A percentile compares a stretch with the other conserved stretches of the same genome.
Evolutionary conservation across 2,888 invertebrate genomes (phyloP).

Genomic region (Andrena dorsata): DNA sequence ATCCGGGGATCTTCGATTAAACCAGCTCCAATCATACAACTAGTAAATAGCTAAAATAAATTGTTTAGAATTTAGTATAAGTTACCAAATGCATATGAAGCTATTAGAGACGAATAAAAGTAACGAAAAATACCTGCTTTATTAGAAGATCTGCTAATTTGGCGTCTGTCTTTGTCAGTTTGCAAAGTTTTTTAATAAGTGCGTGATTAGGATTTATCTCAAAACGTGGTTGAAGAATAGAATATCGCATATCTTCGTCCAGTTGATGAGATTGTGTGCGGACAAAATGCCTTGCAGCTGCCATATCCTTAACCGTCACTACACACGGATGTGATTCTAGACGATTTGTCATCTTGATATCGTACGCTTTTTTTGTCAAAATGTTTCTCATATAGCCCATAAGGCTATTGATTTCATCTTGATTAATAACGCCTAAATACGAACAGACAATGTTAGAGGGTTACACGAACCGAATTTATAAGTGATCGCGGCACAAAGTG

Average conservation of each 20-base stretch:
- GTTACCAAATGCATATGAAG: not conserved
- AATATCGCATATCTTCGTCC: slow-evolving; percentile 94
- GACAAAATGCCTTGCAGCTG: slow-evolving; percentile 97
- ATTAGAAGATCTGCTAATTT: slow-evolving; percentile 93
- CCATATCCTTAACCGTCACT: slow-evolving; percentile 98
- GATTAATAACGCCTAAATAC: slow-evolving; percentile 88
- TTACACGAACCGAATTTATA: slow-evolving; percentile 24
- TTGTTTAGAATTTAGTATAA: slow-evolving; percentile 2
- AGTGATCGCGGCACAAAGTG: not conserved
- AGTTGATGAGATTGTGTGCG: slow-evolving; percentile 93
- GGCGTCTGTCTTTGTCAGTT: slow-evolving; percentile 90
- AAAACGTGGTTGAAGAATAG: slow-evolving; percentile 94
- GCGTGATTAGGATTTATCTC: slow-evolving; percentile 98
- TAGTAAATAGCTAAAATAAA: slow-evolving; percentile 91
- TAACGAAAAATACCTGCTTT: slow-evolving; percentile 88
- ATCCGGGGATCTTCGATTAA: slow-evolving; percentile 95
- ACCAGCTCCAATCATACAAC: slow-evolving; percentile 98
- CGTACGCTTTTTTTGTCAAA: slow-evolving; percentile 92
- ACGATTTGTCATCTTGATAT: slow-evolving; percentile 93
- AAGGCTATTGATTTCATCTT: slow-evolving; percentile 92
- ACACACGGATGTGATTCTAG: slow-evolving; percentile 97
- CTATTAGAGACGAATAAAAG: slow-evolving; percentile 1
- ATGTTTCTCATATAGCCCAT: slow-evolving; percentile 92
- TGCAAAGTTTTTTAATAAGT: slow-evolving; percentile 94
- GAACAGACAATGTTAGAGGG: not conserved